Evolutionary conservation across 2,888 invertebrate species (phyloP).

Genomic region (Chymomyza fuscimana): DNA sequence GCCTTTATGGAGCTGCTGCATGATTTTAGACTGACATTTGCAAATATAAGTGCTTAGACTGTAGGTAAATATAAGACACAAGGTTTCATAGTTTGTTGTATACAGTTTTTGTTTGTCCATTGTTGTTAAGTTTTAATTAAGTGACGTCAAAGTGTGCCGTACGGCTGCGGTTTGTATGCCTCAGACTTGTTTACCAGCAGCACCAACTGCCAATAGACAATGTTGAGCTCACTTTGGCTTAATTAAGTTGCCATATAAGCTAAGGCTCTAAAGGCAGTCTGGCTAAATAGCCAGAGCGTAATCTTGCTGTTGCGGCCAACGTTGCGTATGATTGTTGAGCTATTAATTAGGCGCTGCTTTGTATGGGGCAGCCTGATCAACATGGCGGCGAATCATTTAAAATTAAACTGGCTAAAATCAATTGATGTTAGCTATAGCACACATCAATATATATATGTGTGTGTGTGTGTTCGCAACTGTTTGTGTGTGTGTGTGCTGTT

Average conservation of each 20-base stretch:
- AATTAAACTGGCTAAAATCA: slow-evolving; percentile 52
- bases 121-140: slow-evolving; percentile 74
- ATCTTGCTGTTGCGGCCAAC: slow-evolving; percentile 18
- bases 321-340: slow-evolving; percentile 41
- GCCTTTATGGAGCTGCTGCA: slow-evolving; percentile 48
- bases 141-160: slow-evolving; percentile 49
- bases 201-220: slow-evolving; percentile 1
- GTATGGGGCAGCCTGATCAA: slow-evolving; percentile 27
- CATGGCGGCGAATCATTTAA: slow-evolving; percentile 47
- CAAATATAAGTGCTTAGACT: slow-evolving; percentile 22
- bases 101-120: slow-evolving; percentile 28
- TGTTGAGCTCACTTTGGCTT: slow-evolving; percentile 11
- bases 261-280: neutral
- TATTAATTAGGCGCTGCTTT: slow-evolving; percentile 40
- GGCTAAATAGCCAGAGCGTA: slow-evolving; percentile 21
- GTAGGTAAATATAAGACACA: neutral
- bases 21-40: slow-evolving; percentile 32
- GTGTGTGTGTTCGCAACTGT: neutral
- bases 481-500: neutral
- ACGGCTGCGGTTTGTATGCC: slow-evolving; percentile 25
- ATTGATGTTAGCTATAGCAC: neutral
- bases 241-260: slow-evolving; percentile 13
- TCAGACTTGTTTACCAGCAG: neutral
- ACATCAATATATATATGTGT: no score
- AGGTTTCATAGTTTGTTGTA: slow-evolving; percentile 7